Base-by-base conservation (phyloP, 2,113 vertebrate species). In the Pachycephala philippinensis region DNA sequence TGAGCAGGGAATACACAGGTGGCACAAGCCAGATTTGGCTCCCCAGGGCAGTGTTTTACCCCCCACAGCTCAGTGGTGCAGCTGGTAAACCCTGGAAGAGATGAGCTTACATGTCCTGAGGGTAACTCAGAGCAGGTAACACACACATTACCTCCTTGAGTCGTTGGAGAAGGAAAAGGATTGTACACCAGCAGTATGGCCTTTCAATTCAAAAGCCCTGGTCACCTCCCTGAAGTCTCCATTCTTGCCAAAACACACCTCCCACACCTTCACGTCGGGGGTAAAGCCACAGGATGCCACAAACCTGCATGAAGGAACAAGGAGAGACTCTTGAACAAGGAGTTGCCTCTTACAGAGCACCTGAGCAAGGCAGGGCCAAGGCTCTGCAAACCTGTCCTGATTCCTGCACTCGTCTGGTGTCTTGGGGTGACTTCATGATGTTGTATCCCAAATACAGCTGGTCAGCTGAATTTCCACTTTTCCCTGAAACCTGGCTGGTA, bases 191-290 rank as follows among this genome's bases (percentile, higher is more conserved):
- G 99, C 99, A 0, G 98, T 97, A 86, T 99, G 99, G 37, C 99
- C 99, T 94, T 99, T 99, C 82, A 99, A 96, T 76, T 99, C 99
- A 59, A 99, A 99, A 6, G 99, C 99, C 84, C 99, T 98, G 15
- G 87, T 63, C 42, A 99, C 99, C 78, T 99, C 99, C 76, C 84
- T 98, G 96, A 99, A 99, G 27, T 99, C 98, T 24, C 99, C 99
- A 0, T 97, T 98, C 95, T 99, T 99, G 49, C 97, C 96, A 63
- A 99, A 99, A 97, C 98, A 99, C 54, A 99, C 98, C 82, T 99
- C 99, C 99, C 99, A 99, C 59, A 99, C 98, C 93, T 99, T 99
- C 64, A 99, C 99, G 2, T 99, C 99, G 0, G 99, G 99, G 15
- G 99, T 99, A 81, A 99, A 99, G 65, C 99, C 99, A 53, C 99